phyloP scores from a whole-genome alignment of 2,888 invertebrate species.

The Endomychus coccineus region DNA sequence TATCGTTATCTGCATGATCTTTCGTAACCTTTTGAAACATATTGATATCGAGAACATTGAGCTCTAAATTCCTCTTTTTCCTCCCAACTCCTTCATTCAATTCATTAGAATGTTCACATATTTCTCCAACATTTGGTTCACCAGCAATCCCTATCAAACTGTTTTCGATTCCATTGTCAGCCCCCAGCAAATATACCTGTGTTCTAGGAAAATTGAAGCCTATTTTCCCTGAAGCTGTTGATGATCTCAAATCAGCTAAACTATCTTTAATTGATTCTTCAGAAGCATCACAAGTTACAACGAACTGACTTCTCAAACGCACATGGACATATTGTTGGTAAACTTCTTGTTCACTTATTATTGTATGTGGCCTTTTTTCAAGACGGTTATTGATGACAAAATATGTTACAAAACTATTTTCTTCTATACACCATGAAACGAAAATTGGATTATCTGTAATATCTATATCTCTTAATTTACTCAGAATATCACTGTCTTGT shows the following conservation, averaged over 20 bases:
- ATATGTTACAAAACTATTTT: slow-evolving; percentile 53
- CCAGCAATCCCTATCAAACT: slow-evolving; percentile 48
- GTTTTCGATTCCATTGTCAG: slow-evolving; percentile 44
- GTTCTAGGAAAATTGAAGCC: slow-evolving; percentile 62
- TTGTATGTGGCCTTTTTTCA: slow-evolving; percentile 57
- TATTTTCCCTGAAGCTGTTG: slow-evolving; percentile 56
- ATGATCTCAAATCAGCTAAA: slow-evolving; percentile 58
- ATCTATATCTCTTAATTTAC: slow-evolving; percentile 53
- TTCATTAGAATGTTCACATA: slow-evolving; percentile 31
- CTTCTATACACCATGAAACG: slow-evolving; percentile 49
- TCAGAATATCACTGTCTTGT: slow-evolving; percentile 3
- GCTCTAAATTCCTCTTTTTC: slow-evolving; percentile 30
- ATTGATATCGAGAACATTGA: slow-evolving; percentile 52
- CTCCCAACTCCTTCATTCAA: slow-evolving; percentile 28
- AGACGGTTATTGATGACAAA: slow-evolving; percentile 63
- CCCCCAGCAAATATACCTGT: slow-evolving; percentile 58
- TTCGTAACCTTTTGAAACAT: slow-evolving; percentile 57
- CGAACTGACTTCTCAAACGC: slow-evolving; percentile 47
- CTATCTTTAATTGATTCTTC: slow-evolving; percentile 31
- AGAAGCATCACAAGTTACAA: slow-evolving; percentile 2
- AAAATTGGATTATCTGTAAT: slow-evolving; percentile 74
- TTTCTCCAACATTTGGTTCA: slow-evolving; percentile 50
- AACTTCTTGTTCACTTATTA: slow-evolving; percentile 55
- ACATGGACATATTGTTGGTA: slow-evolving; percentile 65
- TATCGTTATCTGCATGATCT: slow-evolving; percentile 46